These are phyloP conservation scores for Lasioglossum villosulum DNA, from an alignment of 2,888 invertebrate species.

Conservation along the genomic window DNA sequence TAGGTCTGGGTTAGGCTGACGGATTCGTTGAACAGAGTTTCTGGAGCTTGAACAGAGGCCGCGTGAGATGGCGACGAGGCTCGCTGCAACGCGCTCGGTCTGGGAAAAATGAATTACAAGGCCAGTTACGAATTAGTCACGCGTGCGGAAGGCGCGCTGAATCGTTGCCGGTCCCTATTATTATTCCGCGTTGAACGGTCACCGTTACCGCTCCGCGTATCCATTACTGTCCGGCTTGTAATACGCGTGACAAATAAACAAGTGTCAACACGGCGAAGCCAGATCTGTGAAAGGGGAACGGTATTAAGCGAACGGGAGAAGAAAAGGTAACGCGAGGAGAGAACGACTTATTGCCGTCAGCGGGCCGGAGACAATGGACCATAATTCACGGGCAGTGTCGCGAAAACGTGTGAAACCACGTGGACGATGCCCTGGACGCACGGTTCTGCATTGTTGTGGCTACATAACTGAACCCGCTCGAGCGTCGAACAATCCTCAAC, in stretches of 20 bases:
- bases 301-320: conserved; percentile 29
- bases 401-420: conserved; percentile 43
- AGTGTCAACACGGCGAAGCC: conserved; percentile 42
- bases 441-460: neutral
- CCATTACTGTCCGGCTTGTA: conserved; percentile 53
- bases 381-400: conserved; percentile 40
- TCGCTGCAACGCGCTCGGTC: neutral
- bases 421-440: neutral
- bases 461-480: neutral
- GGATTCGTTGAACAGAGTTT: neutral
- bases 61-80: conserved; percentile 26
- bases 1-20: neutral
- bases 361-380: conserved; percentile 46
- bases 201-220: conserved; percentile 27
- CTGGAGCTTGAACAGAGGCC: neutral
- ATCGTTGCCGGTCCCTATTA: conserved; percentile 48
- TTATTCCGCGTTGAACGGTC: conserved; percentile 35
- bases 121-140: conserved; percentile 52
- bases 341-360: conserved; percentile 33
- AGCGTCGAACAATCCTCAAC: conserved; percentile 18
- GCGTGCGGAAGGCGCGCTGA: conserved; percentile 9
- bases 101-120: conserved; percentile 53
- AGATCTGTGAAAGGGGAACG: conserved; percentile 34
- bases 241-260: conserved; percentile 58
- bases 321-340: conserved; percentile 36